Percentiles rank a stretch among this genome's conserved stretches.
phyloP scores from a whole-genome alignment of 2,888 invertebrate genomes.

The Campopleginae sp. region DNA sequence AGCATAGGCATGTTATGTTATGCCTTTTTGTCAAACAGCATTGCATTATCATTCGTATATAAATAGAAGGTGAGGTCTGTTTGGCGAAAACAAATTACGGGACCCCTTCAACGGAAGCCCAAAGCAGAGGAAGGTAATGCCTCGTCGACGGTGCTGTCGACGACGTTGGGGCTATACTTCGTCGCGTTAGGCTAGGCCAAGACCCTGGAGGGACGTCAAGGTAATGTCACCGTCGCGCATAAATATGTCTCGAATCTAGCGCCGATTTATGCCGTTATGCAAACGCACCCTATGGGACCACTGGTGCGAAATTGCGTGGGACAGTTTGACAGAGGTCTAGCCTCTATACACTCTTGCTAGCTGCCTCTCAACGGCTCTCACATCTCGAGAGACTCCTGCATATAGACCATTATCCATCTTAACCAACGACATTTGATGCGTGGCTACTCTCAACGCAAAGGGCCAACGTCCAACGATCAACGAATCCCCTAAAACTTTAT shows the following conservation, averaged over 20 bases:
- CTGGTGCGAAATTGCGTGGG: slow-evolving; percentile 65
- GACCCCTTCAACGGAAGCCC: slow-evolving; percentile 67
- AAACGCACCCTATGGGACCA: slow-evolving; percentile 69
- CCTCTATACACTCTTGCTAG: slow-evolving; percentile 47
- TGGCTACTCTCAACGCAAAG: slow-evolving; percentile 28
- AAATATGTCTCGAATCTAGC: slow-evolving; percentile 72
- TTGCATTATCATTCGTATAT: neutral
- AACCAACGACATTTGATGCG: slow-evolving; percentile 39
- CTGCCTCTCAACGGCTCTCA: slow-evolving; percentile 17
- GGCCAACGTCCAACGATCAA: neutral
- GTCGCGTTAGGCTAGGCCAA: slow-evolving; percentile 29
- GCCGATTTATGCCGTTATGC: slow-evolving; percentile 73
- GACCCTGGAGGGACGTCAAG: slow-evolving; percentile 66
- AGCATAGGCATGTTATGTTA: neutral
- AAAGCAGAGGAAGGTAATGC: slow-evolving; percentile 65
- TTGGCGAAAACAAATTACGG: slow-evolving; percentile 68
- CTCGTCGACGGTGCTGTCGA: slow-evolving; percentile 61
- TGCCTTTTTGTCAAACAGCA: slow-evolving; percentile 31
- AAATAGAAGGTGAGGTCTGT: slow-evolving; percentile 56
- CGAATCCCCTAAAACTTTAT: neutral
- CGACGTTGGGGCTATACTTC: slow-evolving; percentile 45
- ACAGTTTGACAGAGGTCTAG: slow-evolving; percentile 68
- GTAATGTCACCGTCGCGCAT: slow-evolving; percentile 72
- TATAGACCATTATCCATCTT: slow-evolving; percentile 61
- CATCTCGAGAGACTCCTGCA: slow-evolving; percentile 57